phyloP scores from a whole-genome alignment of 2,113 vertebrate genomes.

The Tretioscincus oriximinensis region DNA sequence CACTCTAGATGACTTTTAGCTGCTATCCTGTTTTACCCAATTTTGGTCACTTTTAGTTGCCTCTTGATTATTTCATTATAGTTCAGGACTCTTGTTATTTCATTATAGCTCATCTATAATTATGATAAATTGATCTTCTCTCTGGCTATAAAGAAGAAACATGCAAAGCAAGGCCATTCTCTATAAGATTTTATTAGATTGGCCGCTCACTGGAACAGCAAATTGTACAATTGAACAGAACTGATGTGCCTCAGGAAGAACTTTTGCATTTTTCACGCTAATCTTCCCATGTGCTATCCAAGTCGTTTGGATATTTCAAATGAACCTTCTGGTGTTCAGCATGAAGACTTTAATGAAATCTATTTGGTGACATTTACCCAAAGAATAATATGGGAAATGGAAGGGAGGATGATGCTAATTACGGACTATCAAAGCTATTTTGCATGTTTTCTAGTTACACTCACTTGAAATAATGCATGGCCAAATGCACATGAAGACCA shows the following conservation, averaged over 20 bases:
- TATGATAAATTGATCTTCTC: not conserved
- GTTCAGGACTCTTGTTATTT: not conserved
- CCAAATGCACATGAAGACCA: no score
- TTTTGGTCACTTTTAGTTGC: not conserved
- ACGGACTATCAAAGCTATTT: no score
- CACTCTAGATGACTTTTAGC: not conserved
- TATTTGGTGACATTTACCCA: not conserved
- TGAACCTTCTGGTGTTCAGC: not conserved
- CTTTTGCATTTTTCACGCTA: not conserved
- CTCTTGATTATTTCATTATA: not conserved
- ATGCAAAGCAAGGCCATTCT: not conserved
- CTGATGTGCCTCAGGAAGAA: not conserved
- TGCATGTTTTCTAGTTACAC: no score
- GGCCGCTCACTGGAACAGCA: not conserved
- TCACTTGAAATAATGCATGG: no score
- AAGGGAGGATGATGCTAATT: not conserved
- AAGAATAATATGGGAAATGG: not conserved
- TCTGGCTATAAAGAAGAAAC: not conserved
- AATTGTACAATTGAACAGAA: not conserved
- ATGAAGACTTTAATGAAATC: not conserved
- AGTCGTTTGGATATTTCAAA: not conserved
- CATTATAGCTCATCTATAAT: not conserved
- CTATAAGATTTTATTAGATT: not conserved
- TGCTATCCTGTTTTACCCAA: not conserved
- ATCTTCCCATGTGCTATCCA: not conserved